phyloP scores from a whole-genome alignment of 2,888 invertebrate genomes.

The Drosophila tripunctata region DNA sequence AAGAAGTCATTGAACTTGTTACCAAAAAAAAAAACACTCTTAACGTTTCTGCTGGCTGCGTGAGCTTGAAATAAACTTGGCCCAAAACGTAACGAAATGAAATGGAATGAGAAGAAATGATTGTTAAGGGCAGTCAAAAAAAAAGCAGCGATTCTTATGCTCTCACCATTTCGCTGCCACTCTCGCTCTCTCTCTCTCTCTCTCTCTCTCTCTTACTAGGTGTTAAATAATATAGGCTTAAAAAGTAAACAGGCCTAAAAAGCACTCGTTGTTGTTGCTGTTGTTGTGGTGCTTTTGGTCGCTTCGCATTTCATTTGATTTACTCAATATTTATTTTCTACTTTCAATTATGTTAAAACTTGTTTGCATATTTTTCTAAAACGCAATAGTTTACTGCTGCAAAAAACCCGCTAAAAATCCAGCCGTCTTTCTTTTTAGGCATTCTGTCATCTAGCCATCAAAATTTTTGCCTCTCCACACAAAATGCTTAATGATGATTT shows the following conservation, averaged over 20 bases:
- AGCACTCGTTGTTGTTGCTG: slow-evolving; percentile 53
- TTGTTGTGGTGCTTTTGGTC: no score
- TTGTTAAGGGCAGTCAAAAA: slow-evolving; percentile 15
- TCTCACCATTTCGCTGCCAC: no score
- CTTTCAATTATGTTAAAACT: slow-evolving; percentile 70
- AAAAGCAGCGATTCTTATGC: no score
- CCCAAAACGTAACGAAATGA: slow-evolving; percentile 68
- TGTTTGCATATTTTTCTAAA: slow-evolving; percentile 41
- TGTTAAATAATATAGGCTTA: slow-evolving; percentile 65
- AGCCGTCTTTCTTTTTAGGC: slow-evolving; percentile 1
- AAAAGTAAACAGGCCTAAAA: slow-evolving; percentile 56
- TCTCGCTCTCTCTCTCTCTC: background rate
- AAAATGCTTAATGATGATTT: slow-evolving; percentile 62
- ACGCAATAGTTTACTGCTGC: slow-evolving; percentile 68
- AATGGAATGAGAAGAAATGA: slow-evolving; percentile 61
- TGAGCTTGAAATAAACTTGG: slow-evolving; percentile 76
- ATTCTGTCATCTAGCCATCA: background rate
- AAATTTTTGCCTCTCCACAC: background rate
- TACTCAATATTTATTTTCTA: slow-evolving; percentile 53
- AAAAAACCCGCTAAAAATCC: slow-evolving; percentile 1
- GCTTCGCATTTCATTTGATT: slow-evolving; percentile 18
- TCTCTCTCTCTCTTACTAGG: slow-evolving; percentile 34
- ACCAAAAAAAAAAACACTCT: slow-evolving; percentile 50
- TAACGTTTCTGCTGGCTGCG: slow-evolving; percentile 58
- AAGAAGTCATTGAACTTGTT: slow-evolving; percentile 83